phyloP scores from a whole-genome alignment of 2,888 invertebrate genomes.

The Dicyrtoma fusca region DNA sequence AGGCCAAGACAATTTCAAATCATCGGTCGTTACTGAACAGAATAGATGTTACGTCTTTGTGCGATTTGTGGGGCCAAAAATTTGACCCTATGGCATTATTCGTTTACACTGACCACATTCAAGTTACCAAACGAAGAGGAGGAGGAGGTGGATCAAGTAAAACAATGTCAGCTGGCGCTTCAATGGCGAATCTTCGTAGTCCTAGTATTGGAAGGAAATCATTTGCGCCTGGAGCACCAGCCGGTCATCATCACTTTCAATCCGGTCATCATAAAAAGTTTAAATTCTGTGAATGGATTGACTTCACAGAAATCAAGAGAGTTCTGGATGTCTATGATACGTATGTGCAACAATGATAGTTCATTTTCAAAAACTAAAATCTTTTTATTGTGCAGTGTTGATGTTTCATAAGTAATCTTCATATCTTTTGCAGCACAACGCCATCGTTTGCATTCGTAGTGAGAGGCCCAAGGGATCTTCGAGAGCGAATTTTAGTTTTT shows the following conservation, averaged over 20 bases:
- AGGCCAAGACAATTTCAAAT: constrained; percentile 74
- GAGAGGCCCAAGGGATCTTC: constrained; percentile 47
- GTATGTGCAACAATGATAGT: constrained; percentile 66
- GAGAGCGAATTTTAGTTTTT: constrained; percentile 52
- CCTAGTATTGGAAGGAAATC: constrained; percentile 53
- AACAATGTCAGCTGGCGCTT: constrained; percentile 44
- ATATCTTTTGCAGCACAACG: constrained; percentile 35
- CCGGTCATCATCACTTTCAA: constrained; percentile 2
- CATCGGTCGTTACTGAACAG: constrained; percentile 50
- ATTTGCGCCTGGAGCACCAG: constrained; percentile 43
- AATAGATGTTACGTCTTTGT: constrained; percentile 51
- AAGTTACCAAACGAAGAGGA: constrained; percentile 51
- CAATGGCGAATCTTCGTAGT: constrained; percentile 53
- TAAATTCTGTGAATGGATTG: constrained; percentile 88
- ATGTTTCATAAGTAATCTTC: neutral
- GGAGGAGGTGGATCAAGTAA: constrained; percentile 41
- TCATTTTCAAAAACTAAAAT: neutral
- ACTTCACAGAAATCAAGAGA: constrained; percentile 83
- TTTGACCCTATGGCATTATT: constrained; percentile 50
- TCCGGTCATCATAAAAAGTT: constrained; percentile 69
- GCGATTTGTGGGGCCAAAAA: constrained; percentile 51
- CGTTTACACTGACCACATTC: constrained; percentile 53
- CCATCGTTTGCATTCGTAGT: constrained; percentile 53
- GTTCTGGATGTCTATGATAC: constrained; percentile 88
- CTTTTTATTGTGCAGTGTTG: too few species aligned